Base-by-base conservation (phyloP, 2,113 vertebrate genomes). In the Pachypanchax playfairii region DNA sequence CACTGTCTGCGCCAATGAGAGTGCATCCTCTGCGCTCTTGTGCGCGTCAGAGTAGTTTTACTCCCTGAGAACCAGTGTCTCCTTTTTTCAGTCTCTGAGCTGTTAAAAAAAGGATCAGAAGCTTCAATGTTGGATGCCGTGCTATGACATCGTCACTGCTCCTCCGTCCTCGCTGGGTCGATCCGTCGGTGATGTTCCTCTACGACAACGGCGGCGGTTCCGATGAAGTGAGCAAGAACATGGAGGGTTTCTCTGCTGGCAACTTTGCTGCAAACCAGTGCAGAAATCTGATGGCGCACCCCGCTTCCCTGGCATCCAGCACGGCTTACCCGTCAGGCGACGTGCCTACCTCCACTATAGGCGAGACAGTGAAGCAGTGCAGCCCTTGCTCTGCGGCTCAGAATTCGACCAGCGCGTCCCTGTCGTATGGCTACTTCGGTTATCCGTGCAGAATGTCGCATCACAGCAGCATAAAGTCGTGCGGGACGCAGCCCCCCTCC, bases 131-230 rank as follows among this genome's bases (percentile, higher is more conserved):
- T 93, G 95, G 92, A 93, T 81, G 89, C 70, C 95, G 94, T 96
- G 97, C 95, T 98, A 98, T 98, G 97, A 98, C 97, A 95, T 95
- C 96, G 93, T 97, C 97, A 94, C 94, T 98, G 92, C 95, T 98
- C 89, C 96, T 98, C 93, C 96, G 96, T 93, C 95, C 97, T 77
- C 95, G 95, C 93, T 98, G 96, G 96, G 94, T 96, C 92, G 97
- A 98, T 94, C 96, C 96, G 75, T 88, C 89, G 91, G 94, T 98
- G 90, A 98, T 98, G 97, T 98, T 98, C 83, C 95, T 98, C 85
- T 98, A 98, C 94, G 97, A 98, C 94, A 96, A 95, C 93, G 91
- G 94, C 91, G 87, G 80, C 41, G 86, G 77, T 71, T 91, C 96
- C 90, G 94, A 96, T 88, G 94, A 94, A 89, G 93, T 95, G 90